Evolutionary conservation across 2,113 vertebrate genomes (phyloP).

Genomic region (Mus pahari): DNA sequence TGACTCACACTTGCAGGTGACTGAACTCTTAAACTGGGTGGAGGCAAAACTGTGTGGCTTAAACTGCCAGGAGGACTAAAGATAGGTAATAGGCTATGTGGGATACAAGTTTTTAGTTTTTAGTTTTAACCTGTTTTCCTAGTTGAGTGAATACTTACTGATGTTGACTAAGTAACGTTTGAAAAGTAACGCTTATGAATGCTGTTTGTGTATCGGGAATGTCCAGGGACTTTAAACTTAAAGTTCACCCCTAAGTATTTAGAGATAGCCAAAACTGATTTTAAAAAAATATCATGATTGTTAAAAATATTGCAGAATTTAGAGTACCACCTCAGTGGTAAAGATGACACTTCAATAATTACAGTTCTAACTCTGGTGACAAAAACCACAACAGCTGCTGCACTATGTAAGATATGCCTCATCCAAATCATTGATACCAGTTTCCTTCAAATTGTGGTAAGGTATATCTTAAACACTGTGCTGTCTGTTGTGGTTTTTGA

Average conservation of each 20-base stretch:
- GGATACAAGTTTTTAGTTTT: constrained; percentile 59
- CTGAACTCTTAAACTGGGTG: constrained; percentile 45
- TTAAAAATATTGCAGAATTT: constrained; percentile 61
- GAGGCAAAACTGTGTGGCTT: constrained; percentile 22
- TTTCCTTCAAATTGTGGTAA: constrained; percentile 7
- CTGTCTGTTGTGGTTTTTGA: too few species aligned
- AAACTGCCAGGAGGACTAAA: constrained; percentile 57
- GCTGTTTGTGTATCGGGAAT: constrained; percentile 74
- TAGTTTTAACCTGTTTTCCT: constrained; percentile 76
- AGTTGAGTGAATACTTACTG: constrained; percentile 63
- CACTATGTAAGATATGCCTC: constrained; percentile 10
- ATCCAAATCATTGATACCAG: constrained; percentile 16
- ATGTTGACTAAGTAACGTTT: constrained; percentile 73
- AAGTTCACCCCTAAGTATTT: constrained; percentile 76
- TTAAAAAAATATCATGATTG: constrained; percentile 67
- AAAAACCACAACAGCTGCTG: neutral
- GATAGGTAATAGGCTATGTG: neutral
- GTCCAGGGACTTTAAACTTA: constrained; percentile 59
- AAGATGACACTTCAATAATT: constrained; percentile 48
- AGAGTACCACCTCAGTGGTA: constrained; percentile 25
- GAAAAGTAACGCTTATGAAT: constrained; percentile 73
- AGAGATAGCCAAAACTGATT: constrained; percentile 70
- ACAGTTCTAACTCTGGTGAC: constrained; percentile 16
- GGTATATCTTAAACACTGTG: neutral
- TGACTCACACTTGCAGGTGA: constrained; percentile 28